Percentiles rank a stretch among this genome's conserved stretches.
phyloP scores from a whole-genome alignment of 1,140 invertebrate species.

The Aphis craccivora region DNA sequence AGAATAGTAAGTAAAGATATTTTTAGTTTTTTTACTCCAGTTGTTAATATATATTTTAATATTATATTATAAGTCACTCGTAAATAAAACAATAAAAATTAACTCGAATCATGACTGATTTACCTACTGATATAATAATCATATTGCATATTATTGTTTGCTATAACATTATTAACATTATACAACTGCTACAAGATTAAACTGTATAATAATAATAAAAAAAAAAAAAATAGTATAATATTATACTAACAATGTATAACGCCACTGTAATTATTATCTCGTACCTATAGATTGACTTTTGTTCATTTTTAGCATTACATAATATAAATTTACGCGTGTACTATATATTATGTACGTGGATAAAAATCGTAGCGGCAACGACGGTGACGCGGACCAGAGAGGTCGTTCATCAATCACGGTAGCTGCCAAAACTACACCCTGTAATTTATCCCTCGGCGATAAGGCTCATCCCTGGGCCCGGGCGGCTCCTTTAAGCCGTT shows the following conservation, averaged over 20 bases:
- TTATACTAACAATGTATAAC: neutral
- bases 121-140: neutral
- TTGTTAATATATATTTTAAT: too few relatives aligned
- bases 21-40: too few relatives aligned
- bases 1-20: too few relatives aligned
- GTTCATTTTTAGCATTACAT: neutral
- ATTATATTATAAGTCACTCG: neutral
- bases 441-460: constrained; percentile 57
- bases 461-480: constrained; percentile 47
- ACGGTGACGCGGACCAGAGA: too few relatives aligned
- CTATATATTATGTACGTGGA: constrained; percentile 2
- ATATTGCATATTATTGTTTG: neutral
- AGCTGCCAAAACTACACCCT: constrained; percentile 50
- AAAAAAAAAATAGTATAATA: neutral
- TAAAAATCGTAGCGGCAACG: neutral
- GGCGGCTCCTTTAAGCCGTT: constrained; percentile 50
- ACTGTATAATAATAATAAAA: neutral
- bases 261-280: neutral
- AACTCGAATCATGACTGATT: neutral
- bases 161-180: neutral
- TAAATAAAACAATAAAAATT: constrained; percentile 2
- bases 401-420: constrained; percentile 48
- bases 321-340: neutral
- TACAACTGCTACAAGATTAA: neutral
- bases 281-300: neutral